Base-by-base conservation (phyloP, 2,113 vertebrate genomes). In the Ceyx margarethae region DNA sequence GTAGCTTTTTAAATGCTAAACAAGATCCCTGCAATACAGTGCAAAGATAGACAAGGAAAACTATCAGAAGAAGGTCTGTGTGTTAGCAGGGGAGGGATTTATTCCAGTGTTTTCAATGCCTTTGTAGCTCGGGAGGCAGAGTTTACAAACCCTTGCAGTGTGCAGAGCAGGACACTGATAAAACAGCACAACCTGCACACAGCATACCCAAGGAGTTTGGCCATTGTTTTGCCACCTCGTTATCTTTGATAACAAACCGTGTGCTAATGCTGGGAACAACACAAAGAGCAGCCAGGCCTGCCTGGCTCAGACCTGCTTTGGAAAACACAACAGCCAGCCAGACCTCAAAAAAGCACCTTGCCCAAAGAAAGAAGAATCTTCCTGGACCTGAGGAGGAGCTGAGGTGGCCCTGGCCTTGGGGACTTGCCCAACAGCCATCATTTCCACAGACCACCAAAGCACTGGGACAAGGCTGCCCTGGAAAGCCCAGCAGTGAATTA, bases 1-100 rank as follows among this genome's bases (percentile, higher is more conserved):
- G 91, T 72, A 95, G 94, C 89, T 97, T 95, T 96, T 96, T 95
- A 96, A 96, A 96, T 96, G 91, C 74, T 95, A 96, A 95, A 96
- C 74, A 93, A 45, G 35, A 86, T 62, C 54, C 60, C 29, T 60
- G 50, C 56, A 87, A 84, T 74, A 71, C 56, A 95, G 80, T 64
- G 84, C 22, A 73, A 71, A 86, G 73, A 69, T 20, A 88, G 64
- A 42, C 84, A 96, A 81, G 21, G 46, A 81, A 85, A 81, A 88
- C 67, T 84, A 90, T 43, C 35, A 66, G 58, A 31, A 81, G 56
- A 50, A 91, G 28, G 29, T 74, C 35, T 88, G 33, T 87, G 37
- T 37, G 37, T 93, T 95, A 80, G 23, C 42, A 83, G 65, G 26
- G 54, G 26, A 76, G 56, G 45, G 62, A 85, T 91, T 64, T 79